phyloP scores from a whole-genome alignment of 2,797 vertebrate genomes.

The Galago senegalensis region DNA sequence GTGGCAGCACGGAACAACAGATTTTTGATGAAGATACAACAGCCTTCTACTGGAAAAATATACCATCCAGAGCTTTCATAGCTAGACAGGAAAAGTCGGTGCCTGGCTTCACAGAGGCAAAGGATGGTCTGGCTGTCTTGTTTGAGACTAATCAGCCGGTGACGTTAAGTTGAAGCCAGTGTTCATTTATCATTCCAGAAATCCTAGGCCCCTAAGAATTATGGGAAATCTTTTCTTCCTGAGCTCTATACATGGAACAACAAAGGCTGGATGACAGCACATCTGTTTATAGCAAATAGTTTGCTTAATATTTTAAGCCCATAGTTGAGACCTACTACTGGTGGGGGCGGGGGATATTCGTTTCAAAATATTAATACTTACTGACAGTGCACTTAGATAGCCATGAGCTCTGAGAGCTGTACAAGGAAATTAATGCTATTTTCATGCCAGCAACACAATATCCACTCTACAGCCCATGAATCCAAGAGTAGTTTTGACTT shows the following conservation, averaged over 20 bases:
- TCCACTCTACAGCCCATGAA: neutral
- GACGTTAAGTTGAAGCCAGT: neutral
- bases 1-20: neutral
- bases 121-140: neutral
- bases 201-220: neutral
- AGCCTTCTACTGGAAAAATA: neutral
- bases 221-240: neutral
- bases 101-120: neutral
- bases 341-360: neutral
- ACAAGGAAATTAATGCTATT: neutral
- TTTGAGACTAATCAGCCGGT: neutral
- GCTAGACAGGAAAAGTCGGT: neutral
- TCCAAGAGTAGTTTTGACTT: neutral
- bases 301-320: neutral
- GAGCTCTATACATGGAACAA: neutral
- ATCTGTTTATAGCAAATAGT: neutral
- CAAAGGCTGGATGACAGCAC: neutral
- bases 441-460: neutral
- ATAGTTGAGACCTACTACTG: neutral
- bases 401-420: neutral
- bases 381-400: neutral
- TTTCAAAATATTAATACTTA: neutral
- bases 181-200: neutral
- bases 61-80: neutral
- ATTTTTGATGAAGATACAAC: neutral